phyloP scores from a whole-genome alignment of 2,113 vertebrate genomes.

The Columbina picui region DNA sequence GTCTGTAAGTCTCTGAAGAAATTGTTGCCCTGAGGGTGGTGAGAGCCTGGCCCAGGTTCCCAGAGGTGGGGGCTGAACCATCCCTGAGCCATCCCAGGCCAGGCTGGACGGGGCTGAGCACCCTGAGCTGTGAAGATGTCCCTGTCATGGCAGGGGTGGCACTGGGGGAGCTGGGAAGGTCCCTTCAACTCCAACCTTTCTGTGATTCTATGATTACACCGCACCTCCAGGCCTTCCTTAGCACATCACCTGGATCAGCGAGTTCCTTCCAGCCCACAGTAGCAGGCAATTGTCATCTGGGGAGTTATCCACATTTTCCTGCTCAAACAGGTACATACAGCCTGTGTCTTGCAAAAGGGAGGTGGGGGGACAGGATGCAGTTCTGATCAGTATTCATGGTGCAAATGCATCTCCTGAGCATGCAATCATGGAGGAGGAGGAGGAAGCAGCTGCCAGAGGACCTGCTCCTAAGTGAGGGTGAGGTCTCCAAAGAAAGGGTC shows the following conservation, averaged over 20 bases:
- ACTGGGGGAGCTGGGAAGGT: too few species aligned
- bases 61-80: too few species aligned
- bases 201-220: too few species aligned
- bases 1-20: too few species aligned
- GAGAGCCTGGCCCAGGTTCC: too few species aligned
- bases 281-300: neutral
- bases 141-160: too few species aligned
- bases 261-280: neutral
- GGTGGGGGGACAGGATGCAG: neutral
- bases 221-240: neutral
- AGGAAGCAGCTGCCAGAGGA: neutral
- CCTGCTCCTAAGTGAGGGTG: neutral
- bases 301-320: neutral
- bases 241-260: neutral
- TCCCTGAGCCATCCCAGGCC: too few species aligned
- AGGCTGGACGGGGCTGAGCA: too few species aligned
- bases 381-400: rapidly evolving
- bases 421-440: neutral
- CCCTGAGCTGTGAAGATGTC: too few species aligned
- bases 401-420: neutral
- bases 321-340: neutral
- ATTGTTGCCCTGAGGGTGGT: too few species aligned
- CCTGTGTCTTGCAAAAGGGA: neutral
- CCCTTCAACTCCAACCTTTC: too few species aligned
- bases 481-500: neutral